These are phyloP conservation scores for Clitarchus hookeri DNA, from an alignment of 2,888 invertebrate species.

Conservation along the genomic window DNA sequence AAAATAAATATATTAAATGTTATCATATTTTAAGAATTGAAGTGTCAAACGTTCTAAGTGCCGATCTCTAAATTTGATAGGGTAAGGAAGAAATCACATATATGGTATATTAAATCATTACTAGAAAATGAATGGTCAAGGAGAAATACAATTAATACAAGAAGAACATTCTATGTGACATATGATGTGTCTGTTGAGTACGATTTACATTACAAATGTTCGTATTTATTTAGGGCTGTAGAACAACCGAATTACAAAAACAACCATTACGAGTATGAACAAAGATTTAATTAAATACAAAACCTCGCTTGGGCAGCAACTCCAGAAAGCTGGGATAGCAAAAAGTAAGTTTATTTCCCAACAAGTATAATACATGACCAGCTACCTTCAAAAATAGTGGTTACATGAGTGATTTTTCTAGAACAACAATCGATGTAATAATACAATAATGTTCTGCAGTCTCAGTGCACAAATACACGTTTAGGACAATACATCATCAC, in stretches of 20 bases:
- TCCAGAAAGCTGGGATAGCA: background rate
- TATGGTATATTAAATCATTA: background rate
- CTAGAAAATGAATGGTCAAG: background rate
- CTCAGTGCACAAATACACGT: background rate
- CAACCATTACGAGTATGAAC: background rate
- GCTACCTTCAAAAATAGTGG: background rate
- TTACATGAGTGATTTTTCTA: background rate
- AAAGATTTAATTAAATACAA: background rate
- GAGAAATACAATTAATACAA: no score
- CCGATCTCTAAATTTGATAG: background rate
- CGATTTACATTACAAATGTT: background rate
- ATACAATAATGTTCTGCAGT: background rate
- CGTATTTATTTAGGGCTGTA: background rate
- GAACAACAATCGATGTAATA: background rate
- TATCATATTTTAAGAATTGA: conserved; percentile 16
- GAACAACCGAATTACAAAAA: background rate
- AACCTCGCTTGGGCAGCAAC: background rate
- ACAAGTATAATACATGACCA: background rate
- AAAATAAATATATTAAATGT: no score
- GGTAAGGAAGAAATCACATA: background rate
- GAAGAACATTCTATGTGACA: no score
- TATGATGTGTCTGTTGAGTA: background rate
- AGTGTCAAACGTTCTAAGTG: conserved; percentile 21
- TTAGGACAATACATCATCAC: background rate
- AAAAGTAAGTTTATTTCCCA: no score